Conservation (phyloP, 2,888 invertebrate species). For the Cephus sareptanus region DNA sequence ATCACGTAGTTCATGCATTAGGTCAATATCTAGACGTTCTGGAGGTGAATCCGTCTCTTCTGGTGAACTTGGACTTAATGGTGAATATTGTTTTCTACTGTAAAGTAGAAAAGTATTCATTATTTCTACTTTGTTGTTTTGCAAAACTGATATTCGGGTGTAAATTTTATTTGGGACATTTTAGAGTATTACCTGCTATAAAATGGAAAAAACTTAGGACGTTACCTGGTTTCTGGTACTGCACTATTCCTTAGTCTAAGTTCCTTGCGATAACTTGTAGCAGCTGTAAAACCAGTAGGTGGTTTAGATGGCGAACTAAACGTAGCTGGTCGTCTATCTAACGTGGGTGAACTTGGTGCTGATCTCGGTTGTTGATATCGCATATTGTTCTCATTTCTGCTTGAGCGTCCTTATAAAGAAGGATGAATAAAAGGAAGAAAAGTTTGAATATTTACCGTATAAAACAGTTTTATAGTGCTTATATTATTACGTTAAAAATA, state of each 20-base stretch:
- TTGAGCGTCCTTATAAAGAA: slow-evolving; percentile 49
- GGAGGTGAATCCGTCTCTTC: slow-evolving; percentile 66
- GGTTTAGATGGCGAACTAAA: slow-evolving; percentile 61
- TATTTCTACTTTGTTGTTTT: neutral
- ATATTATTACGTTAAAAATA: slow-evolving; percentile 13
- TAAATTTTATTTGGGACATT: too few species aligned
- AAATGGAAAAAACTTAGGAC: neutral
- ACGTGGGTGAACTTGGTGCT: slow-evolving; percentile 76
- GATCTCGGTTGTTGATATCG: slow-evolving; percentile 69
- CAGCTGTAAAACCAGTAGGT: slow-evolving; percentile 58
- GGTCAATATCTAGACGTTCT: slow-evolving; percentile 69
- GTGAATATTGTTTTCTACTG: slow-evolving; percentile 65
- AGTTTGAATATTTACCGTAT: neutral
- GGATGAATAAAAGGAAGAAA: slow-evolving; percentile 4
- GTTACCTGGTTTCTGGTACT: slow-evolving; percentile 56
- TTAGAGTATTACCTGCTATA: too few species aligned
- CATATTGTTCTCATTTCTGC: slow-evolving; percentile 51
- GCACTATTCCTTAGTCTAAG: slow-evolving; percentile 58
- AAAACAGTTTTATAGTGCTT: neutral
- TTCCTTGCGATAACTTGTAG: slow-evolving; percentile 61
- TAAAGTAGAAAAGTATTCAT: slow-evolving; percentile 5
- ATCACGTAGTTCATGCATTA: slow-evolving; percentile 76
- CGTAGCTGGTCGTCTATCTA: slow-evolving; percentile 68
- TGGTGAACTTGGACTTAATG: slow-evolving; percentile 69
- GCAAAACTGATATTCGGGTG: neutral